A percentile compares a stretch with the other conserved stretches of the same genome.
These are phyloP conservation scores for Dorcus parallelipipedus DNA, from an alignment of 2,888 invertebrate genomes.

Conservation along the genomic window DNA sequence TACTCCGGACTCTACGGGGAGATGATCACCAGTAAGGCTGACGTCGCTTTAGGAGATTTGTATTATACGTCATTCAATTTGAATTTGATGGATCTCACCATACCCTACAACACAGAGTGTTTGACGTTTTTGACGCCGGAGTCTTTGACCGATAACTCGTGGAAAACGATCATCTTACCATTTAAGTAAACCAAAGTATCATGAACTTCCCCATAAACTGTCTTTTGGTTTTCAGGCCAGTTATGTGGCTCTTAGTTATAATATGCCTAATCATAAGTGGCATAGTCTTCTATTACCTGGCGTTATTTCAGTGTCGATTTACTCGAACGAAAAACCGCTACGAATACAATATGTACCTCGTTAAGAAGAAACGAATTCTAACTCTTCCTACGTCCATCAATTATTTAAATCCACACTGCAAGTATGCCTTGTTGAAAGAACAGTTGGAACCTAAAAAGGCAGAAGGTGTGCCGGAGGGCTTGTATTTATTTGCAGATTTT, in stretches of 20 bases:
- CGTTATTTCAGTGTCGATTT: conserved; percentile 56
- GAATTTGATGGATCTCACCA: conserved; percentile 67
- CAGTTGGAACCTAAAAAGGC: conserved; percentile 32
- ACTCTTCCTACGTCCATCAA: conserved; percentile 31
- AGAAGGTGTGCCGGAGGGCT: conserved; percentile 48
- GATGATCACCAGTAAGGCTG: conserved; percentile 64
- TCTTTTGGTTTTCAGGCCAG: conserved; percentile 36
- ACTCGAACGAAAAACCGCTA: conserved; percentile 18
- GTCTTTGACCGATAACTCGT: conserved; percentile 74
- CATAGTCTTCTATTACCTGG: conserved; percentile 62
- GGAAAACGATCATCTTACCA: conserved; percentile 78
- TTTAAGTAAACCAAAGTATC: conserved; percentile 60
- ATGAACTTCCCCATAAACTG: not conserved
- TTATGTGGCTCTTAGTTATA: conserved; percentile 74
- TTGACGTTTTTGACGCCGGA: conserved; percentile 82
- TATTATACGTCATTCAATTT: conserved; percentile 69
- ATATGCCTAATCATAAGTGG: conserved; percentile 65
- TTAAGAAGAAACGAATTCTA: conserved; percentile 30
- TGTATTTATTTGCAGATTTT: conserved; percentile 70
- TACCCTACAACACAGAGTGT: conserved; percentile 79
- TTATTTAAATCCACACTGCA: conserved; percentile 34
- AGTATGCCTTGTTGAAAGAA: conserved; percentile 40
- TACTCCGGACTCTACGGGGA: conserved; percentile 73
- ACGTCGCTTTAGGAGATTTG: conserved; percentile 73
- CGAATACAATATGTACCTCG: not conserved